phyloP scores from a whole-genome alignment of 2,888 invertebrate species.

The Drosophila barbarae region DNA sequence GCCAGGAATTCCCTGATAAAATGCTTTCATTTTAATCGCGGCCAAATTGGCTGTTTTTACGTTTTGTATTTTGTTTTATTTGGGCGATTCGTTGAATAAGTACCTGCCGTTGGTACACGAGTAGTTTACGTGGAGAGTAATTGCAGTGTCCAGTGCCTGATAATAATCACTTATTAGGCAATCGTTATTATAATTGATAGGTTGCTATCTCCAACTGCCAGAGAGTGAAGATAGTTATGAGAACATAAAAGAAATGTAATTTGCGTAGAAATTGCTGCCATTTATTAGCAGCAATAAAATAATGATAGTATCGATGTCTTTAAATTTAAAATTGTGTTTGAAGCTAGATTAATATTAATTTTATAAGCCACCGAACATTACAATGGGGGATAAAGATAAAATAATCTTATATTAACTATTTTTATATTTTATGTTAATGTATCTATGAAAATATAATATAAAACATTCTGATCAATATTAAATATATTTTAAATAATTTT shows the following conservation, averaged over 20 bases:
- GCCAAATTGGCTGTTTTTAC: conserved; percentile 30
- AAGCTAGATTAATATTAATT: not conserved
- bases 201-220: conserved; percentile 3
- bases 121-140: conserved; percentile 37
- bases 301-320: not conserved
- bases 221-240: not conserved
- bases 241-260: not conserved
- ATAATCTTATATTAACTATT: too few species aligned
- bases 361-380: not conserved
- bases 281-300: not conserved
- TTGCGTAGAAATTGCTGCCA: not conserved
- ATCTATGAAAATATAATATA: too few species aligned
- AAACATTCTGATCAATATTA: not conserved
- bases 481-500: not conserved
- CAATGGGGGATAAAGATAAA: too few species aligned
- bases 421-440: too few species aligned
- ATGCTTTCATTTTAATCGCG: conserved; percentile 28
- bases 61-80: conserved; percentile 20
- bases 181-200: conserved; percentile 53
- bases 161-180: conserved; percentile 38
- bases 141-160: conserved; percentile 35
- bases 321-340: not conserved
- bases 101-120: conserved; percentile 6
- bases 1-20: conserved; percentile 49
- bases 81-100: conserved; percentile 8